Percentiles rank a stretch among this genome's conserved stretches.
phyloP scores from a whole-genome alignment of 2,113 vertebrate genomes.

The Chlamydotis undulata region DNA sequence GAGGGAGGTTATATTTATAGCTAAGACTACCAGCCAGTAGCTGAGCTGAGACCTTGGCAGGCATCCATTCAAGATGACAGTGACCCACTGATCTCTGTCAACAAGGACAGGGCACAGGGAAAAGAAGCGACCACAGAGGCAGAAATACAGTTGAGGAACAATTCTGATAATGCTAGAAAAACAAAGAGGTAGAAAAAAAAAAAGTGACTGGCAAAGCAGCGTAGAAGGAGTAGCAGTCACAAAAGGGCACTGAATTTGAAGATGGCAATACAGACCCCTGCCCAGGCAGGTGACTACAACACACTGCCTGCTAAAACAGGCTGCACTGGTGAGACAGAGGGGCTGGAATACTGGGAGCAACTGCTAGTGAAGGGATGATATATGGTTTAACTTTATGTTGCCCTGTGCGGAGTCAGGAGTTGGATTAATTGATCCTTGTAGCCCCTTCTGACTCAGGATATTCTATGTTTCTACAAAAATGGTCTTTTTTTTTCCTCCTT shows the following conservation, averaged over 20 bases:
- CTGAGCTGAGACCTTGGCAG: conserved; percentile 16
- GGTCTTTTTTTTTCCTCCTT: neutral
- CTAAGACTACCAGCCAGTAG: neutral
- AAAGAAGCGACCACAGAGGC: neutral
- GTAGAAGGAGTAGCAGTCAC: neutral
- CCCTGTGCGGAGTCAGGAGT: neutral
- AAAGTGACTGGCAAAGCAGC: neutral
- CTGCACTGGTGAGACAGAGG: neutral
- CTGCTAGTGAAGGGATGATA: neutral
- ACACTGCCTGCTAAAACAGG: neutral
- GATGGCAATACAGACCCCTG: neutral
- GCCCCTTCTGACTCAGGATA: neutral
- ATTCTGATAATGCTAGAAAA: neutral
- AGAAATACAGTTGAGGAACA: neutral
- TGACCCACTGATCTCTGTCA: neutral
- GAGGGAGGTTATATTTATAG: neutral
- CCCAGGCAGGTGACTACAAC: neutral
- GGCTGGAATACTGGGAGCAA: neutral
- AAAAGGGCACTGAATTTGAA: neutral
- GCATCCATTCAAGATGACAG: neutral
- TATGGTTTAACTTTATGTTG: neutral
- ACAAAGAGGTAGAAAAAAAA: neutral
- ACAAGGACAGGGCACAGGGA: neutral
- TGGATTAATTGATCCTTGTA: neutral
- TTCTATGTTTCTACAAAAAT: neutral